Percentiles rank a stretch among this genome's conserved stretches.
Evolutionary conservation across 2,888 invertebrate genomes (phyloP).

Genomic region (Physocephala rufipes): DNA sequence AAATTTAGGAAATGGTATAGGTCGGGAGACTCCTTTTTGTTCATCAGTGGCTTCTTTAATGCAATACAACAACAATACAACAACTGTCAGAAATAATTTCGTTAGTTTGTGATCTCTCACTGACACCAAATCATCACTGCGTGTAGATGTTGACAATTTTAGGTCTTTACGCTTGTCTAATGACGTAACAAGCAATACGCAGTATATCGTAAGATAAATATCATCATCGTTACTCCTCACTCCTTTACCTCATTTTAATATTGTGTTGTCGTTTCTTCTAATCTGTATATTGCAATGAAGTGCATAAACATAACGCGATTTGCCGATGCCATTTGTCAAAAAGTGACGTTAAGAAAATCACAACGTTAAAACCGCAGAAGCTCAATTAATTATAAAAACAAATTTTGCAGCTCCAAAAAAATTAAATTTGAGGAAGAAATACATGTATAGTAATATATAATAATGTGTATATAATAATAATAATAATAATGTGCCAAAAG

Average conservation of each 20-base stretch:
- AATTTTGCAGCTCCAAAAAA: slow-evolving; percentile 51
- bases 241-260: background rate
- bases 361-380: background rate
- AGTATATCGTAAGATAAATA: no score
- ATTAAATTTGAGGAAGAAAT: background rate
- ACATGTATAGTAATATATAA: background rate
- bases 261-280: background rate
- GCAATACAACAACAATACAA: background rate
- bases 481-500: no score
- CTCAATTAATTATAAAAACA: slow-evolving; percentile 59
- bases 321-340: slow-evolving; percentile 35
- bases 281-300: slow-evolving; percentile 8
- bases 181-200: background rate
- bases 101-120: slow-evolving; percentile 9
- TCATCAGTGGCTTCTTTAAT: no score
- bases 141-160: slow-evolving; percentile 17
- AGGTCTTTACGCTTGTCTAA: slow-evolving; percentile 1
- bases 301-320: slow-evolving; percentile 54
- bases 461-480: background rate
- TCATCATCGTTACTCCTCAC: background rate
- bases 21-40: no score
- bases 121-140: no score
- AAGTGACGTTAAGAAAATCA: background rate
- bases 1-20: background rate
- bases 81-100: slow-evolving; percentile 47